Base-by-base conservation (phyloP, 2,113 vertebrate species). In the Syrmaticus mikado region DNA sequence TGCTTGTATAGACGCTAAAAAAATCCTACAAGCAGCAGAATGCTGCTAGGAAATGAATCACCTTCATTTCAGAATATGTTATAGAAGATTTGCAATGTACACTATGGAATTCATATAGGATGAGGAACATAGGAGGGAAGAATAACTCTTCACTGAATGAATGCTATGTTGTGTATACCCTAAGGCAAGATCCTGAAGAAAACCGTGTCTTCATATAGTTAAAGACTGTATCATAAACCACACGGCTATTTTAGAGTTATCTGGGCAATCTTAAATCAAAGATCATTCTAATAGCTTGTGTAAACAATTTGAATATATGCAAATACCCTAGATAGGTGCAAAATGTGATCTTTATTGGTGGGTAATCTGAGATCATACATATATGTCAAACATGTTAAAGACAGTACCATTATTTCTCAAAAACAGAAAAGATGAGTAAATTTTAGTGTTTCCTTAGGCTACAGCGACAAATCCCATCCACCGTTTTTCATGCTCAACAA, bases 341-440 rank as follows among this genome's bases (percentile, higher is more conserved):
- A 50, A 89, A 79, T 20, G 30, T 55, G 45, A 72, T 78, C 89
- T 93, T 95, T 89, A 96, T 40, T 78, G 71, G 82, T 77, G 8
- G 28, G 17, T 92, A 91, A 92, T 46, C 82, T 17, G 55, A 50
- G 62, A 77, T 58, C 20, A 11, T 45, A 94, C 92, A 91, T 62
- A 91, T 55, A 85, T 45, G 70, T 3, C 80, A 32, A 87, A 94
- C 61, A 32, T 18, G 46, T 79, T 93, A 90, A 70, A 70, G 65
- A 58, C 17, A 93, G 43, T 20, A 93, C 72, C 72, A 38, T 57
- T 79, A 71, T 87, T 89, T 78, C 40, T 96, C 92, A 94, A 88
- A 93, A 94, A 50, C 24, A 89, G 91, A 92, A 55, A 74, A 38
- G 55, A 83, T 60, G 9, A 58, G 70, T 71, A 89, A n/a, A 48